A percentile compares a stretch with the other conserved stretches of the same genome.
phyloP scores from a whole-genome alignment of 92 coral and sea anemone species.

The Heliopora coerulea region DNA sequence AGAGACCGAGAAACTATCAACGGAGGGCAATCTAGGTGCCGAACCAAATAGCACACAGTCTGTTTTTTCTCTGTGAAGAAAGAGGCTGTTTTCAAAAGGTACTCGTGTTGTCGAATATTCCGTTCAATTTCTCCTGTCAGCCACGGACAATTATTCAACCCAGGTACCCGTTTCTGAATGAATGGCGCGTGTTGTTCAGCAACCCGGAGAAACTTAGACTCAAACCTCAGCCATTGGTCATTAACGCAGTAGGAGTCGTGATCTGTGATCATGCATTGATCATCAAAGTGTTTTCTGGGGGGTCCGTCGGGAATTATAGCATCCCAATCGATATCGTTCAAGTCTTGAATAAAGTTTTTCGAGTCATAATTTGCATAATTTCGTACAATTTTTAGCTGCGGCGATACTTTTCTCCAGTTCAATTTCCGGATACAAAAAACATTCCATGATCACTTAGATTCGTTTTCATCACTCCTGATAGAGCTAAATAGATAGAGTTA shows the following conservation, averaged over 20 bases:
- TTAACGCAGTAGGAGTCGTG: not conserved
- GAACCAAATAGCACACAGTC: slow-evolving; percentile 47
- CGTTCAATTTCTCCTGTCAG: slow-evolving; percentile 27
- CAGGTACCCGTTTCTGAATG: slow-evolving; percentile 35
- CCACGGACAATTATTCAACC: slow-evolving; percentile 39
- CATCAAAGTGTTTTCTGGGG: no score
- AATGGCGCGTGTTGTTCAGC: slow-evolving; percentile 46
- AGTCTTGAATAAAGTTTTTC: slow-evolving; percentile 20
- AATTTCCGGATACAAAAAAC: no score
- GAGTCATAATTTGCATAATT: slow-evolving; percentile 50
- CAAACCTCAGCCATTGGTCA: slow-evolving; percentile 29
- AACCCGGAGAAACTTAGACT: slow-evolving; percentile 10
- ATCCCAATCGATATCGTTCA: slow-evolving; percentile 28
- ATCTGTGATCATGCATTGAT: no score
- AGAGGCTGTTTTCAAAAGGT: slow-evolving; percentile 19
- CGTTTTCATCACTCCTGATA: no score
- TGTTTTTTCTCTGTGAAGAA: slow-evolving; percentile 5
- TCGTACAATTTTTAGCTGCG: not conserved
- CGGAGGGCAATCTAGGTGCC: slow-evolving; percentile 31
- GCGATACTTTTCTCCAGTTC: not conserved
- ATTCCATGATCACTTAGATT: no score
- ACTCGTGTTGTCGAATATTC: slow-evolving; percentile 30
- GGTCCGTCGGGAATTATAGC: slow-evolving; percentile 24
- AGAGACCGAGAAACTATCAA: slow-evolving; percentile 28
- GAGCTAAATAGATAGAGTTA: no score